Evolutionary conservation across 2,113 vertebrate genomes (phyloP).

Genomic region (Xenopus borealis): DNA sequence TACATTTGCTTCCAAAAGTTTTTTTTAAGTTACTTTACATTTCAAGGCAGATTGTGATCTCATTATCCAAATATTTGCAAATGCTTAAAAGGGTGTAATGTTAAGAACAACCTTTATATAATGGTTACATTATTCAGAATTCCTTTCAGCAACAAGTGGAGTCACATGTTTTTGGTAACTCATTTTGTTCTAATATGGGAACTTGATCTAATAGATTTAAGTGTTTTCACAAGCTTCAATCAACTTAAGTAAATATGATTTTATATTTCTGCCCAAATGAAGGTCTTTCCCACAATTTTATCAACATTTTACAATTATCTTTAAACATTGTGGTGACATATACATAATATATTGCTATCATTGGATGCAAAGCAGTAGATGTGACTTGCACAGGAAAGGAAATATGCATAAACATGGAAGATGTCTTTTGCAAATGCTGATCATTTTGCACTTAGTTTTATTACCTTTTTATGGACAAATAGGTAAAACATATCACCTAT

Average conservation of each 20-base stretch:
- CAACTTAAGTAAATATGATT: background rate
- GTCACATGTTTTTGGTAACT: slow-evolving; percentile 41
- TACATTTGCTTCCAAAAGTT: background rate
- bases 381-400: too few species aligned
- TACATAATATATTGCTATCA: too few species aligned
- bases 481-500: too few species aligned
- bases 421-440: too few species aligned
- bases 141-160: background rate
- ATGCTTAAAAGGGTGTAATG: slow-evolving; percentile 38
- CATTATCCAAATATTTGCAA: slow-evolving; percentile 45
- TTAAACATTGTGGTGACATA: background rate
- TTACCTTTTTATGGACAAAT: too few species aligned
- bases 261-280: background rate
- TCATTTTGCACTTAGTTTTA: too few species aligned
- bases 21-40: slow-evolving; percentile 7
- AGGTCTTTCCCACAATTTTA: background rate
- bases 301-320: background rate
- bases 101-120: background rate
- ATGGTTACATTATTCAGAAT: slow-evolving; percentile 13
- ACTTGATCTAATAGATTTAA: background rate
- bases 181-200: slow-evolving; percentile 9
- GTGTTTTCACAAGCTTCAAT: background rate
- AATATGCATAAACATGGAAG: too few species aligned
- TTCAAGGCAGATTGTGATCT: slow-evolving; percentile 39
- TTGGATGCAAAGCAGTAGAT: too few species aligned